These are phyloP conservation scores for Cyprinodon tularosa DNA, from an alignment of 2,113 vertebrate genomes.

Conservation along the genomic window DNA sequence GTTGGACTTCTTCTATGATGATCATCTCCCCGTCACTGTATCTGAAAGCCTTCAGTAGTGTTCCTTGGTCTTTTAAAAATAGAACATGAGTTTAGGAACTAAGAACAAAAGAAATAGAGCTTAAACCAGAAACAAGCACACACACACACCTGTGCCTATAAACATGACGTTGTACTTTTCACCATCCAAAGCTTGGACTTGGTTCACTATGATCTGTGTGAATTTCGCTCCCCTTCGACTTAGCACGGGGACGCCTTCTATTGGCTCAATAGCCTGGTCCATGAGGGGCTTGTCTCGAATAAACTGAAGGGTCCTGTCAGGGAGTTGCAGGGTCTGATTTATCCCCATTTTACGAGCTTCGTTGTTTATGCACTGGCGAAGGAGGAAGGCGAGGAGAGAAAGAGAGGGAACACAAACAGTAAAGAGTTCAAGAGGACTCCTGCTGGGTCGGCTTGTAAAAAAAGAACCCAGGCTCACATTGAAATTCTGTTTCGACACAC, in stretches of 20 bases:
- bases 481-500: constrained; percentile 25
- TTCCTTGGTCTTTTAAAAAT: constrained; percentile 75
- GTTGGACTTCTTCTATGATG: constrained; percentile 83
- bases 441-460: constrained; percentile 16
- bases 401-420: constrained; percentile 31
- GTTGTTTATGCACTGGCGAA: constrained; percentile 73
- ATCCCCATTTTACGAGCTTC: constrained; percentile 58
- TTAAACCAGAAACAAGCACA: not conserved
- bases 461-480: constrained; percentile 25
- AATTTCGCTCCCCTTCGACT: constrained; percentile 73
- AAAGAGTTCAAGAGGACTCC: constrained; percentile 44
- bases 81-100: constrained; percentile 1
- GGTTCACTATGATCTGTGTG: constrained; percentile 76
- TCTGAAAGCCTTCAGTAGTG: constrained; percentile 81
- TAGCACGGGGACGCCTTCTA: constrained; percentile 65
- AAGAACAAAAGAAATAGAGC: not conserved
- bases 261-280: constrained; percentile 75
- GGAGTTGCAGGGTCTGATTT: constrained; percentile 71
- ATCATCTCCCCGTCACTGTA: constrained; percentile 75
- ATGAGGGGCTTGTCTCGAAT: constrained; percentile 78
- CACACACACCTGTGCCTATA: constrained; percentile 81
- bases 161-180: constrained; percentile 77
- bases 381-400: constrained; percentile 23
- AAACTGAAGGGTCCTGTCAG: constrained; percentile 81
- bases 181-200: constrained; percentile 66